phyloP scores from a whole-genome alignment of 1,140 invertebrate genomes.

The Sarcophaga peregrina region DNA sequence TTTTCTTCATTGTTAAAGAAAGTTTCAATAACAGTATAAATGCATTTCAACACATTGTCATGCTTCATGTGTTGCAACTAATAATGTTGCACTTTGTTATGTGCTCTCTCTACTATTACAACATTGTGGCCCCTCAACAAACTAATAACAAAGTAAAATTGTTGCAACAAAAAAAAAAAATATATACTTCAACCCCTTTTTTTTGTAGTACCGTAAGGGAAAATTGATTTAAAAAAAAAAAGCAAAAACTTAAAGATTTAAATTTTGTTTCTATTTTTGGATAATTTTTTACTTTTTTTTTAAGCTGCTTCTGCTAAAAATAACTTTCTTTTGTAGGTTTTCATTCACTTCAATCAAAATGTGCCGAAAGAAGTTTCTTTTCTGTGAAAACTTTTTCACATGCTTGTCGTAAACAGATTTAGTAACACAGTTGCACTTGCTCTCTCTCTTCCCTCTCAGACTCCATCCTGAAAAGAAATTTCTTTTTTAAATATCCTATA shows the following conservation, averaged over 20 bases:
- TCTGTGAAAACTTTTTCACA: neutral
- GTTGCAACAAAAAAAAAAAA: no score
- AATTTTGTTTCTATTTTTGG: neutral
- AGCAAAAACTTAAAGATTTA: neutral
- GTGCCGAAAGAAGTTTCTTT: neutral
- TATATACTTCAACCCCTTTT: neutral
- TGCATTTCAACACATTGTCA: conserved; percentile 5
- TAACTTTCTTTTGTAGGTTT: neutral
- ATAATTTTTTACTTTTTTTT: neutral
- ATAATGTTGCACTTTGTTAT: neutral
- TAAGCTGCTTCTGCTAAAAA: neutral
- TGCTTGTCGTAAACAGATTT: neutral
- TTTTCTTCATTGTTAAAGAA: neutral
- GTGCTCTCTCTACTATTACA: neutral
- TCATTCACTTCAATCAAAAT: neutral
- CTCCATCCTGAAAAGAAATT: neutral
- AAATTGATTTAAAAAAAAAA: neutral
- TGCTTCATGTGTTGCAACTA: conserved; percentile 9
- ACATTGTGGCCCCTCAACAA: neutral
- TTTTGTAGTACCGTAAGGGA: neutral
- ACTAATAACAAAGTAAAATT: no score
- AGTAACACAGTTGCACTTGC: neutral
- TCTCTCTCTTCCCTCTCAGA: neutral
- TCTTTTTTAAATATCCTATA: neutral
- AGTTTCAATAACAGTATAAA: conserved; percentile 15